Percentiles rank a stretch among this genome's conserved stretches.
Evolutionary conservation across 2,888 invertebrate species (phyloP).

Genomic region (Iphiclides podalirius): DNA sequence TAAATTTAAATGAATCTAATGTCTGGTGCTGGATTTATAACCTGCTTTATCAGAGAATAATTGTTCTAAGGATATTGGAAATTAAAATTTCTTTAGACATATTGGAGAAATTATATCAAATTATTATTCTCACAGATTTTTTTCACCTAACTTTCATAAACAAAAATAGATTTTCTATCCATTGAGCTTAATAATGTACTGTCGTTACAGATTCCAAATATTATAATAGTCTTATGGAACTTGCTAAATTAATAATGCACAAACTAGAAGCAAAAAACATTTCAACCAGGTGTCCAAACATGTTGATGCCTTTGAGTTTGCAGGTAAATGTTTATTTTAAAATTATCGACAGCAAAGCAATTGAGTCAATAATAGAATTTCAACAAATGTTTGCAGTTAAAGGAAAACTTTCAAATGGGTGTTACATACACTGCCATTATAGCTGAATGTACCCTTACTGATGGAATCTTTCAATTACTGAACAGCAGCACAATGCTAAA

Average conservation of each 20-base stretch:
- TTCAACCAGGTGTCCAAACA: constrained; percentile 54
- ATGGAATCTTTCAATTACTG: constrained; percentile 84
- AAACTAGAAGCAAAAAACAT: constrained; percentile 49
- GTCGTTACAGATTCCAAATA: constrained; percentile 39
- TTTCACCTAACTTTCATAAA: too few species aligned
- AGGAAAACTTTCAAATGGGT: constrained; percentile 75
- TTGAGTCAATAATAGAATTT: too few species aligned
- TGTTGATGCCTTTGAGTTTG: constrained; percentile 41
- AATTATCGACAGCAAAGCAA: background rate
- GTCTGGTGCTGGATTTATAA: too few species aligned
- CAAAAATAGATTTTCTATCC: too few species aligned
- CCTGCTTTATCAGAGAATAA: too few species aligned
- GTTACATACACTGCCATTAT: constrained; percentile 88
- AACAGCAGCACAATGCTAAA: constrained; percentile 84
- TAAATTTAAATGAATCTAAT: too few species aligned
- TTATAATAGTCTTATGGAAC: constrained; percentile 40
- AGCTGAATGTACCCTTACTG: constrained; percentile 82
- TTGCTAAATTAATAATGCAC: constrained; percentile 48
- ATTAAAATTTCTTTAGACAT: too few species aligned
- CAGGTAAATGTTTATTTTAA: constrained; percentile 42
- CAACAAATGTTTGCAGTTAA: constrained; percentile 44
- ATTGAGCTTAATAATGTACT: too few species aligned
- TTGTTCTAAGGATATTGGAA: too few species aligned
- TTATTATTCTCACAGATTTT: too few species aligned
- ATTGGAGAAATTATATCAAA: too few species aligned